Evolutionary conservation across 2,797 vertebrate genomes (phyloP).

Genomic region (Catamblyrhynchus diadema): DNA sequence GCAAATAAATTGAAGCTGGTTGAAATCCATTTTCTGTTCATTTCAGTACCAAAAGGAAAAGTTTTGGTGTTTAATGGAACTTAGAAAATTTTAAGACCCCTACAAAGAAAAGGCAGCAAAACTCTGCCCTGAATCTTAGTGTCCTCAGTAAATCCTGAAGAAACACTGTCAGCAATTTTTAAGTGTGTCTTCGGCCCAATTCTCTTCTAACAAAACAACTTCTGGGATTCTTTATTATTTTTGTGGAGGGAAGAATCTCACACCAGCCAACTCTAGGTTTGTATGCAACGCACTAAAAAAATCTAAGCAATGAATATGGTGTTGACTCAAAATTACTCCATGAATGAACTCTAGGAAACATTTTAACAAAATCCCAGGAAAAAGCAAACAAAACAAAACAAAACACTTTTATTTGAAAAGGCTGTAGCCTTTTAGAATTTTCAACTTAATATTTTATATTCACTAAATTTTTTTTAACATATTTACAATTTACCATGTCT

Average conservation of each 20-base stretch:
- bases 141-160: background rate
- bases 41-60: background rate
- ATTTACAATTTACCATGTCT: background rate
- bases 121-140: background rate
- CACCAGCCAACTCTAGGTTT: background rate
- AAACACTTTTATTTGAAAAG: background rate
- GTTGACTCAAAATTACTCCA: background rate
- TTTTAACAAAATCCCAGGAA: background rate
- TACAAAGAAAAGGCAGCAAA: background rate
- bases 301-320: background rate
- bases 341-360: background rate
- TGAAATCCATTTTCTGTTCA: background rate
- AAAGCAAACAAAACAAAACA: background rate
- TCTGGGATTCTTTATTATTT: background rate
- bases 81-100: background rate
- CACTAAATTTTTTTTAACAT: background rate
- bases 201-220: background rate
- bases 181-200: background rate
- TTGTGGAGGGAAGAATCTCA: background rate
- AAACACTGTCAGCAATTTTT: background rate
- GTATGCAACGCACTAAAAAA: fast-evolving
- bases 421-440: background rate
- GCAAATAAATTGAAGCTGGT: background rate
- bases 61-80: background rate
- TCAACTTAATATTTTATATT: background rate